Evolutionary conservation across 2,888 invertebrate species (phyloP), one percentile per base, ranked within the genome.

Genomic region (Mamestra brassicae): DNA sequence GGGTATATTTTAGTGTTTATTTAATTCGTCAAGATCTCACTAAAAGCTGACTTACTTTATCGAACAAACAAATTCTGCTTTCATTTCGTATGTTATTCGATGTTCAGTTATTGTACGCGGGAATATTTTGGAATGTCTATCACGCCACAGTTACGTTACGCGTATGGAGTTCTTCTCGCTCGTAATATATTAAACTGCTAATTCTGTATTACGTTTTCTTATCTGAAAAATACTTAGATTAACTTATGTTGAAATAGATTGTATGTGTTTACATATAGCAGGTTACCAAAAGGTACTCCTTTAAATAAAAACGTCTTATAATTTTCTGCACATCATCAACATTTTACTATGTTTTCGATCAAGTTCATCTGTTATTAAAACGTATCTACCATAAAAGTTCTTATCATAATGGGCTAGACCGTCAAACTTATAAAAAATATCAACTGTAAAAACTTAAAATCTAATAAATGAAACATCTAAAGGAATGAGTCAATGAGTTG

Each of bases 1-100:
- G 89, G 89, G 87, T 90, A 88, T 91, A 91, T 92, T 92, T 91
- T 90, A 92, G 90, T 94, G 90, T 94, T 94, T 93, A 93, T 92
- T 93, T 92, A 90, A 94, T 92, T 91, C 89, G 83, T 88, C 89
- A 90, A 91, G 90, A 92, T 90, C 91, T 88, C 81, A 81, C 78
- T 87, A 85, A 87, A 84, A 88, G 83, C 79, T 65, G 71, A 71
- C 76, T 76, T 85, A 87, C 84, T 90, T 87, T 87, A 79, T 80
- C 80, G 71, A 79, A 71, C 83, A 89, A 90, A 89, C 85, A 85
- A 78, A 61, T 81, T 81, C 72, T 78, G 80, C 71, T 83, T 83
- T 83, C 71, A 67, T 85, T 81, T 62, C 69, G 64, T 73, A 69
- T 66, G 74, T 69, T 81, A 74, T 80, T 81, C 34, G 63, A 70